A percentile compares a stretch with the other conserved stretches of the same genome.
Conservation (phyloP, 1,140 invertebrate species). For the Aphidius ervi region DNA sequence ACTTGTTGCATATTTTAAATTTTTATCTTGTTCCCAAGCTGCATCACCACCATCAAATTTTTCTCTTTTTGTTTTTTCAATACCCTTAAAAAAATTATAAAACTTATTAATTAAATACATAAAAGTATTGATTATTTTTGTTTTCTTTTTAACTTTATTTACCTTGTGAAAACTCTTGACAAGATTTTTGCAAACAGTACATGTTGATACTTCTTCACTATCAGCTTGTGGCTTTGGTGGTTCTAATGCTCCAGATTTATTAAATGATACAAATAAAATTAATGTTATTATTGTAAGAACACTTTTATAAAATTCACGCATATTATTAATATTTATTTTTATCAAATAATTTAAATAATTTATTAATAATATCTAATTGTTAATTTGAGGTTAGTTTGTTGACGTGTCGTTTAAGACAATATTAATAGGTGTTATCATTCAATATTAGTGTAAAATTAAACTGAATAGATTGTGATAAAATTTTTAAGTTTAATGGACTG, state of each 20-base stretch:
- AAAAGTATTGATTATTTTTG: conserved; percentile 6
- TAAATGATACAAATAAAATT: not conserved
- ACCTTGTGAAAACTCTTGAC: conserved; percentile 78
- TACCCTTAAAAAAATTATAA: conserved; percentile 60
- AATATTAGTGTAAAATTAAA: too few relatives aligned
- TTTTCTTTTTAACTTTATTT: conserved; percentile 27
- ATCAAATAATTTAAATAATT: not conserved
- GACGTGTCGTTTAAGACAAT: too few relatives aligned
- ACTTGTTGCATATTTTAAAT: conserved; percentile 82
- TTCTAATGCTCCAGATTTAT: not conserved
- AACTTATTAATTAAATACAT: conserved; percentile 15
- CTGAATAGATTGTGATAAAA: too few relatives aligned
- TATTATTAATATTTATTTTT: conserved; percentile 5
- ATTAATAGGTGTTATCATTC: too few relatives aligned
- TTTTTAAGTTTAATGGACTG: too few relatives aligned
- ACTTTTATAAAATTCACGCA: not conserved
- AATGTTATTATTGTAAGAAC: not conserved
- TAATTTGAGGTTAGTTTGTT: too few relatives aligned
- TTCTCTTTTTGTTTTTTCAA: conserved; percentile 80
- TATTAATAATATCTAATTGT: too few relatives aligned
- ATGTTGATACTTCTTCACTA: conserved; percentile 60
- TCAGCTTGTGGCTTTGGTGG: conserved; percentile 21
- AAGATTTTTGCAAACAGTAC: conserved; percentile 75
- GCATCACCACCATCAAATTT: conserved; percentile 96
- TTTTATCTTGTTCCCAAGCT: conserved; percentile 93